phyloP scores from a whole-genome alignment of 2,888 invertebrate species.

The Poecilus cupreus region DNA sequence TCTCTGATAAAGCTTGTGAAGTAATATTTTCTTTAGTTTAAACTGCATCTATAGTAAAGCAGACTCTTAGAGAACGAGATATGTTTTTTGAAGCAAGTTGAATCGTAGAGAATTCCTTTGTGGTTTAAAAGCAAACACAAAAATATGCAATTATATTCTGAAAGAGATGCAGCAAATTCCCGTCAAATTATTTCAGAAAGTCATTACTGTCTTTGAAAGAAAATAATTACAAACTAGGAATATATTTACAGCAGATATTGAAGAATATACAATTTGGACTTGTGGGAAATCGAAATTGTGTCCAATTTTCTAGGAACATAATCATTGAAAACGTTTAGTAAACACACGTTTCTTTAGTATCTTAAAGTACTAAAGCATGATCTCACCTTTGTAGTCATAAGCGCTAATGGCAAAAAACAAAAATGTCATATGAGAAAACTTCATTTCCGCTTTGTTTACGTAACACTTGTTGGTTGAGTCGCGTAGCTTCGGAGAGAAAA shows the following conservation, averaged over 20 bases:
- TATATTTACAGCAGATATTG: too few species aligned
- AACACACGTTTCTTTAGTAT: neutral
- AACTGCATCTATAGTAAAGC: neutral
- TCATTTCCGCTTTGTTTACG: slow-evolving; percentile 50
- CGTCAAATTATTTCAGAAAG: neutral
- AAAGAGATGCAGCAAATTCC: neutral
- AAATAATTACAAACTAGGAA: too few species aligned
- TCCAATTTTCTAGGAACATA: too few species aligned
- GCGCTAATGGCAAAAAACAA: slow-evolving; percentile 35
- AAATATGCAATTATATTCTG: neutral
- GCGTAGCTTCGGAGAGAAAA: slow-evolving; percentile 34
- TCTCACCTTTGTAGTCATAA: slow-evolving; percentile 18
- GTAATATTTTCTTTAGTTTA: neutral
- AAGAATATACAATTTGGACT: too few species aligned
- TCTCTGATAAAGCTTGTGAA: neutral
- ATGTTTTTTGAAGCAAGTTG: neutral
- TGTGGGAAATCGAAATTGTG: too few species aligned
- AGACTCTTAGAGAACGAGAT: neutral
- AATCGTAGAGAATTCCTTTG: slow-evolving; percentile 8
- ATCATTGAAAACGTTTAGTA: neutral
- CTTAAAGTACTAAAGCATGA: neutral
- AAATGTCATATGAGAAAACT: slow-evolving; percentile 56
- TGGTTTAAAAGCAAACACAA: neutral
- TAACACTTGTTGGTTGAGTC: slow-evolving; percentile 51
- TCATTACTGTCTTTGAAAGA: too few species aligned